phyloP scores from a whole-genome alignment of 2,888 invertebrate genomes.

The Synergus japonicus region DNA sequence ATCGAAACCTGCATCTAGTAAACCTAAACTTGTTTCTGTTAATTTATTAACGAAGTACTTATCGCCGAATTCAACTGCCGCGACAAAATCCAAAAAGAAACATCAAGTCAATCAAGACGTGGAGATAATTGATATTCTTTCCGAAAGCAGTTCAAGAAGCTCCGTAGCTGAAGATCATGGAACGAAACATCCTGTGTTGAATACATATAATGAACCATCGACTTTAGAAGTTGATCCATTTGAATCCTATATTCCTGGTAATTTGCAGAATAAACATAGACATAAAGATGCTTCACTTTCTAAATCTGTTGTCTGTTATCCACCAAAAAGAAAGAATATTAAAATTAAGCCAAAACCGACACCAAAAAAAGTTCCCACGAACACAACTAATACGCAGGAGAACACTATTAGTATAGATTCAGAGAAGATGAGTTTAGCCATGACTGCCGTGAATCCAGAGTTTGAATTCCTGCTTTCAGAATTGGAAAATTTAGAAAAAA shows the following conservation, averaged over 20 bases:
- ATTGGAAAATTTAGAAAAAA: slow-evolving; percentile 9
- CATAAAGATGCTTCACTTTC: neutral
- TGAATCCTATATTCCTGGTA: neutral
- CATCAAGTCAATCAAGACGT: neutral
- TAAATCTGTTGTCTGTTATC: neutral
- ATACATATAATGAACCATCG: neutral
- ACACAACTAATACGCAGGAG: too few species aligned
- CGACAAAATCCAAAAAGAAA: neutral
- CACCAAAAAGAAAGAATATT: neutral
- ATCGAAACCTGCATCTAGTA: neutral
- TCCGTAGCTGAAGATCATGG: neutral
- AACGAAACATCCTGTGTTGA: neutral
- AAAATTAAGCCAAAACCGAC: neutral
- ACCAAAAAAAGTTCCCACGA: neutral
- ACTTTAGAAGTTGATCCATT: neutral
- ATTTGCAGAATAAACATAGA: neutral
- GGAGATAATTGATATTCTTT: slow-evolving; percentile 16
- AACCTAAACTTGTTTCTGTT: neutral
- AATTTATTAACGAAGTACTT: neutral
- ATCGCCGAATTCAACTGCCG: neutral
- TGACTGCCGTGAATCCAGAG: slow-evolving; percentile 25
- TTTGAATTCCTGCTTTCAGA: neutral
- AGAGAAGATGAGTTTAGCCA: neutral
- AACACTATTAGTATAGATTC: neutral
- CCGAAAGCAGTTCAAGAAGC: slow-evolving; percentile 25